These are phyloP conservation scores for Cantharis rufa DNA, from an alignment of 2,888 invertebrate genomes.

Conservation along the genomic window DNA sequence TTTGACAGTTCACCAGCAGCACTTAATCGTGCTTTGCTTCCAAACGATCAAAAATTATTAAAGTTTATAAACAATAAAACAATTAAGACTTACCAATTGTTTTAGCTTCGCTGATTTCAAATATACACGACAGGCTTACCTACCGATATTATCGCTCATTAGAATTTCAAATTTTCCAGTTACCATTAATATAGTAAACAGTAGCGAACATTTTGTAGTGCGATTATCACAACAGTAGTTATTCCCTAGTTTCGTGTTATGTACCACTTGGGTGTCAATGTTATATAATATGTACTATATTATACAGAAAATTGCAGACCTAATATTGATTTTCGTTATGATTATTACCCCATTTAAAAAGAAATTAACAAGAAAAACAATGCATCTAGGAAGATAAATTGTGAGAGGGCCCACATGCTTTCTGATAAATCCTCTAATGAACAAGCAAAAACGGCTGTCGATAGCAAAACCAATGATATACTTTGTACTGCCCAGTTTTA, in stretches of 20 bases:
- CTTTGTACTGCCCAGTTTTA: background rate
- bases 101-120: background rate
- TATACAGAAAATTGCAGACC: no score
- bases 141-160: background rate
- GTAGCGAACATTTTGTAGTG: background rate
- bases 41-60: slow-evolving; percentile 11
- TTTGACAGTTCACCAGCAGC: slow-evolving; percentile 22
- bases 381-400: background rate
- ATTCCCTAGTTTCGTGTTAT: background rate
- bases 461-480: background rate
- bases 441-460: background rate
- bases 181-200: background rate
- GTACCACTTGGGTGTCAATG: background rate
- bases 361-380: background rate
- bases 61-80: slow-evolving; percentile 1
- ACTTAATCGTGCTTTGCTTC: slow-evolving; percentile 28
- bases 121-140: background rate
- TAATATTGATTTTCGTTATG: background rate
- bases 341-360: background rate
- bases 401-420: background rate
- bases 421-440: background rate
- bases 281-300: background rate
- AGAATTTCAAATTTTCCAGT: background rate
- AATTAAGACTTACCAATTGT: background rate
- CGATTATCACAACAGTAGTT: background rate